Base-by-base conservation (phyloP, 1,140 invertebrate genomes). In the Meloidogyne floridensis region DNA sequence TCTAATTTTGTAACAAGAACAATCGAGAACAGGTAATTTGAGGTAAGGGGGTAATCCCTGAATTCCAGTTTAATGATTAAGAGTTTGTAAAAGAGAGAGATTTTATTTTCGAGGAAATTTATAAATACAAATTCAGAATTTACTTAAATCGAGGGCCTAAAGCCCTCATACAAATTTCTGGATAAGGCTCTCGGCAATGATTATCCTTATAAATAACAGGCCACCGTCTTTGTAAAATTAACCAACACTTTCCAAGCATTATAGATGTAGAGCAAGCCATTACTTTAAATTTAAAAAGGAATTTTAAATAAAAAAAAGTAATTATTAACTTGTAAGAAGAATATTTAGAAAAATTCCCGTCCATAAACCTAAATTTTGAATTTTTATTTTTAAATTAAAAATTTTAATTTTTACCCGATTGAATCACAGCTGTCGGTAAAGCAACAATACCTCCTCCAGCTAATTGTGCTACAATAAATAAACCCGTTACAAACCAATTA, bases 381-480 rank as follows among this genome's bases (percentile, higher is more conserved):
- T 32, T 42, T 65, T 93, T 87, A 43, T 91, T 90, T 80, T 84
- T 81, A 74, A 83, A 74, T 78, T 75, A 80, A 65, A 72, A 15
- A 69, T 11, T 75, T 69, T 73, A 71, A 20, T 10, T 84, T 87
- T 88, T 90, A 94, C 93, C 93, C 84, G 93, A 92, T 86, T 93
- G 92, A 53, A 92, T 92, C 6, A 94, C 89, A 0, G 93, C 93
- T 80, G 90, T 90, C 0, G 94, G 94, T 18, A 94, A 90, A 9
- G 93, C 93, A 70, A 94, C 90, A 8, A 94, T 92, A 5, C 94
- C 94, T 84, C 93, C 93, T 18, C 94, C 94, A 2, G 93, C 93
- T 92, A 94, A 94, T 88, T 94, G 93, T 0, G 93, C 94, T 7
- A 93, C 92, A 32, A 94, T 92, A 85, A 94, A 93, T 56, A 94